A percentile compares a stretch with the other conserved stretches of the same genome.
These are phyloP conservation scores for Tubulanus polymorphus DNA, from an alignment of 2,888 invertebrate species.

Conservation along the genomic window DNA sequence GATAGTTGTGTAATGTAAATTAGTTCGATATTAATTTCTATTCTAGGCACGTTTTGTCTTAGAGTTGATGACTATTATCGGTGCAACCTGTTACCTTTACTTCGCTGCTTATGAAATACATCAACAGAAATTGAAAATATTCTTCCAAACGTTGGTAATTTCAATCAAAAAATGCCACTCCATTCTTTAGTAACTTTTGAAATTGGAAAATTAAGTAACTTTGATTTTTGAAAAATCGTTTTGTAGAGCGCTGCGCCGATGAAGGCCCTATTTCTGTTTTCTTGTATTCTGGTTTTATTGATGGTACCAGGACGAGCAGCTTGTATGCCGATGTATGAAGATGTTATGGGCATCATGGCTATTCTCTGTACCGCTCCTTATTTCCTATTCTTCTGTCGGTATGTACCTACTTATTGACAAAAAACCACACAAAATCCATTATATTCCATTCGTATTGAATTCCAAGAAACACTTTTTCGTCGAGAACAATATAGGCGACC, in stretches of 20 bases:
- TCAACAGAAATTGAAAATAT: constrained; percentile 89
- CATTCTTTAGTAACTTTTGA: no score
- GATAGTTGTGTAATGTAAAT: neutral
- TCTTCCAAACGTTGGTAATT: constrained; percentile 86
- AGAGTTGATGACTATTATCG: constrained; percentile 75
- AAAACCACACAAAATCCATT: no score
- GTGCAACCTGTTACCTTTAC: constrained; percentile 78
- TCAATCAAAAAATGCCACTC: constrained; percentile 1
- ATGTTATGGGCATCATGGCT: constrained; percentile 84
- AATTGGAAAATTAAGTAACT: no score
- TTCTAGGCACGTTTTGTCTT: constrained; percentile 63
- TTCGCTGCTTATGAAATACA: constrained; percentile 82
- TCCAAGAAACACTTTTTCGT: no score
- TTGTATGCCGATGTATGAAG: constrained; percentile 83
- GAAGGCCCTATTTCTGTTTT: constrained; percentile 89
- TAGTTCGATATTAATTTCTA: constrained; percentile 3
- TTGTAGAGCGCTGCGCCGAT: constrained; percentile 80
- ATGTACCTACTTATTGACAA: no score
- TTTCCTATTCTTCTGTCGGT: constrained; percentile 96
- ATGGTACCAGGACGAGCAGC: constrained; percentile 80
- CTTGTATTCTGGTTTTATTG: constrained; percentile 81
- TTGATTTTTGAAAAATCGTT: no score
- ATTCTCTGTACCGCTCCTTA: constrained; percentile 95
- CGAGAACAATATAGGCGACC: no score
- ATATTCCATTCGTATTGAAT: no score